Evolutionary conservation across 2,797 vertebrate species (phyloP).

Genomic region (Enteromius trimaculatus): DNA sequence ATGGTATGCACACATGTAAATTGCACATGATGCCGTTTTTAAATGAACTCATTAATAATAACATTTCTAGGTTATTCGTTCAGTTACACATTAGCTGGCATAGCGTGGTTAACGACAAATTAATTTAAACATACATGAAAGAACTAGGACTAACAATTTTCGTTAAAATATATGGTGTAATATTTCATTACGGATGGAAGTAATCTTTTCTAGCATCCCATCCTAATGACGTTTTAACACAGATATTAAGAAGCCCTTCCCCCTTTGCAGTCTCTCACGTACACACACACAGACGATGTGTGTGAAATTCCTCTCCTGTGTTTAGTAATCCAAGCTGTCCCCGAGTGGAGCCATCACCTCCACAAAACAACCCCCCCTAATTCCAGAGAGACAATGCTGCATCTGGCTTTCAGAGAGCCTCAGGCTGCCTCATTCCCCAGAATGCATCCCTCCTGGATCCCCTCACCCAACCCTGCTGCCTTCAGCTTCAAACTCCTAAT

Average conservation of each 20-base stretch:
- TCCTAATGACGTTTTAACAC: conserved; percentile 23
- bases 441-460: conserved; percentile 39
- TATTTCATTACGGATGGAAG: not conserved
- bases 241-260: conserved; percentile 29
- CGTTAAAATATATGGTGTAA: too few species aligned
- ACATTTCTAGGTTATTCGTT: too few species aligned
- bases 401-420: conserved; percentile 55
- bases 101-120: too few species aligned
- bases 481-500: conserved; percentile 59
- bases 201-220: not conserved
- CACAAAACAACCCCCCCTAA: conserved; percentile 43
- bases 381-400: conserved; percentile 47
- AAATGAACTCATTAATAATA: too few species aligned
- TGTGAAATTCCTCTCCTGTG: conserved; percentile 56
- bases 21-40: too few species aligned
- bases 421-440: conserved; percentile 57
- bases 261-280: conserved; percentile 12
- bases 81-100: too few species aligned
- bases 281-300: conserved; percentile 28
- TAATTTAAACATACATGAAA: too few species aligned
- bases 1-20: too few species aligned
- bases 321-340: conserved; percentile 50
- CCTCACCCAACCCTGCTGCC: conserved; percentile 30
- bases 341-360: conserved; percentile 53
- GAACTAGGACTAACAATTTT: too few species aligned